These are phyloP conservation scores for Dufourea novaeangliae DNA, from an alignment of 1,140 invertebrate genomes.

Conservation along the genomic window DNA sequence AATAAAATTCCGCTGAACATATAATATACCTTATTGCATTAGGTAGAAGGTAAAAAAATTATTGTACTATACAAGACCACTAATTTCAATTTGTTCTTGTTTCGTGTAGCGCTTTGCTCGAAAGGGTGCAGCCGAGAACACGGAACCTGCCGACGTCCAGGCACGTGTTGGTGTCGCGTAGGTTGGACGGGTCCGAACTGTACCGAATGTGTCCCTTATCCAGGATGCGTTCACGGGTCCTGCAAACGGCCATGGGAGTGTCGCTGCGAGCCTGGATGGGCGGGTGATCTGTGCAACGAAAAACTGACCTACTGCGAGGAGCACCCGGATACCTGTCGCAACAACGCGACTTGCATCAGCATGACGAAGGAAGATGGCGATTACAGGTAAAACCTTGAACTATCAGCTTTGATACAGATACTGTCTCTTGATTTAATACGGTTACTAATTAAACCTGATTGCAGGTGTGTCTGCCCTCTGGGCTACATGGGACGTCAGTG, in stretches of 20 bases:
- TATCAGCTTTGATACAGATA: neutral
- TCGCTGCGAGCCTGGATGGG: constrained; percentile 91
- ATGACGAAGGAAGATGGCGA: constrained; percentile 88
- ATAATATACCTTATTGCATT: too few relatives aligned
- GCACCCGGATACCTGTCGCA: constrained; percentile 86
- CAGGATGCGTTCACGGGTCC: constrained; percentile 91
- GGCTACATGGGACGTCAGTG: constrained; percentile 78
- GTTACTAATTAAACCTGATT: neutral
- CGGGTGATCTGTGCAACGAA: constrained; percentile 94
- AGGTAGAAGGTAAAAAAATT: too few relatives aligned
- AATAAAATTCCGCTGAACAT: too few relatives aligned
- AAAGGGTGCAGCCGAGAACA: constrained; percentile 91
- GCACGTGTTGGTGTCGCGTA: constrained; percentile 89
- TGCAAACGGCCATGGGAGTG: constrained; percentile 95
- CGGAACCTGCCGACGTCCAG: constrained; percentile 92
- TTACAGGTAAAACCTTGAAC: constrained; percentile 83
- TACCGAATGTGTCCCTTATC: constrained; percentile 91
- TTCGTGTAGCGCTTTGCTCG: constrained; percentile 89
- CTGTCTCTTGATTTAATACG: neutral
- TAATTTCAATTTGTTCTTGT: neutral
- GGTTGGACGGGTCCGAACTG: constrained; percentile 93
- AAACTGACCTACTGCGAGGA: constrained; percentile 90
- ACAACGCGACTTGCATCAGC: constrained; percentile 90
- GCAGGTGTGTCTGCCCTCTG: constrained; percentile 76
- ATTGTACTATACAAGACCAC: too few relatives aligned